Conservation (phyloP, 2,113 vertebrate species). For the Podarcis muralis region DNA sequence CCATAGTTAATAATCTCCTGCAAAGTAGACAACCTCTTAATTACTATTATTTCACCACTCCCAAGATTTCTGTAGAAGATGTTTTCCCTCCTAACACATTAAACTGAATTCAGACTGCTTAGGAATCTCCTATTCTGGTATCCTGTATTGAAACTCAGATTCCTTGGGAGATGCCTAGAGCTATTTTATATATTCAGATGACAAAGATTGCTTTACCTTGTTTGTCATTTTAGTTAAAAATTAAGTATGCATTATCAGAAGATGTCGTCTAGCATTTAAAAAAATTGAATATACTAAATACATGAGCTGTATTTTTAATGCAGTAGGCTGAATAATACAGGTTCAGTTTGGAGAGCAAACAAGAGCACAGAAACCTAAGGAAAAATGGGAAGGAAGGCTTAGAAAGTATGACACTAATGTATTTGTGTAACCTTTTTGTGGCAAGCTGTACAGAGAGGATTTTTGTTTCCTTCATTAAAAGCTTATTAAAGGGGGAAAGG, state of each 20-base stretch:
- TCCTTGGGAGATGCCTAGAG: not conserved
- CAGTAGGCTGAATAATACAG: constrained; percentile 41
- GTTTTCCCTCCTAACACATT: not conserved
- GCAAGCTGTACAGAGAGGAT: constrained; percentile 55
- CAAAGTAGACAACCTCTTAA: not conserved
- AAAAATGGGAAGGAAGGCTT: constrained; percentile 51
- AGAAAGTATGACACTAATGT: constrained; percentile 67
- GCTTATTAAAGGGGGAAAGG: constrained; percentile 79
- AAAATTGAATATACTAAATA: constrained; percentile 42
- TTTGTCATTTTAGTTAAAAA: constrained; percentile 16
- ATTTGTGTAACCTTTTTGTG: constrained; percentile 75
- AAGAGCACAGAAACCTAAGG: constrained; percentile 35
- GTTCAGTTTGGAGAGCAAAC: constrained; percentile 44
- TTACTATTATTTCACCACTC: not conserved
- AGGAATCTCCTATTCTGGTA: not conserved
- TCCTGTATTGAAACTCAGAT: constrained; percentile 9
- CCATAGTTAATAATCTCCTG: not conserved
- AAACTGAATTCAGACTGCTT: not conserved
- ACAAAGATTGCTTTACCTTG: not conserved
- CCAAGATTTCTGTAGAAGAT: not conserved
- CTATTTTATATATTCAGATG: not conserved
- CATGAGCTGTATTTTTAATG: constrained; percentile 34
- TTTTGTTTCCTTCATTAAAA: constrained; percentile 80
- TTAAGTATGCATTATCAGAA: constrained; percentile 27
- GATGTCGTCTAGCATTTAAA: constrained; percentile 23